A percentile compares a stretch with the other conserved stretches of the same genome.
phyloP scores from a whole-genome alignment of 1,140 invertebrate genomes.

The Euborellia annulipes region DNA sequence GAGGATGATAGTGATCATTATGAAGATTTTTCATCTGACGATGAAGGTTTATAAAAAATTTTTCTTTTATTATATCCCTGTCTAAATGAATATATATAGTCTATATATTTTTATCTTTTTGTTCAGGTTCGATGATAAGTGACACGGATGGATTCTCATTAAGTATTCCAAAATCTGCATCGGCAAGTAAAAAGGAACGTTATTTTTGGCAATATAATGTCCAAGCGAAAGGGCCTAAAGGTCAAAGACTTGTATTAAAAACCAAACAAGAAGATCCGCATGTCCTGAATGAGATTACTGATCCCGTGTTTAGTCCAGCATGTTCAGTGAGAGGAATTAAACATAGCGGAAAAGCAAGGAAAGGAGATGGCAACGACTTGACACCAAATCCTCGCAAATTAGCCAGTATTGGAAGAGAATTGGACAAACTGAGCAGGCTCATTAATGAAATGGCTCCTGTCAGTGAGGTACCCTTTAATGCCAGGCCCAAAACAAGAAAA shows the following conservation, averaged over 20 bases:
- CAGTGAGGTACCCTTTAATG: constrained; percentile 78
- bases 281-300: constrained; percentile 70
- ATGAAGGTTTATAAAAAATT: constrained; percentile 38
- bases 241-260: constrained; percentile 65
- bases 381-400: constrained; percentile 89
- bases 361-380: constrained; percentile 94
- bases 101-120: neutral
- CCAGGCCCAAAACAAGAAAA: constrained; percentile 79
- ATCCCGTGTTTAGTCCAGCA: constrained; percentile 82
- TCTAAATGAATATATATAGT: no score
- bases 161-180: neutral
- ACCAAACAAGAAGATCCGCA: constrained; percentile 84
- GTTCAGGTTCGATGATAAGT: neutral
- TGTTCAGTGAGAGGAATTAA: constrained; percentile 82
- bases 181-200: constrained; percentile 52
- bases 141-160: constrained; percentile 12
- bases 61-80: no score
- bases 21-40: constrained; percentile 60
- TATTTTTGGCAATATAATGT: constrained; percentile 99
- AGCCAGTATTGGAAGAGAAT: constrained; percentile 75
- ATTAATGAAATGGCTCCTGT: constrained; percentile 94
- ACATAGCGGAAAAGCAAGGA: constrained; percentile 84
- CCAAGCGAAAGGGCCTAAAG: constrained; percentile 94
- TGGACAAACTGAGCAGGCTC: constrained; percentile 78
- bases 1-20: constrained; percentile 71